A percentile compares a stretch with the other conserved stretches of the same genome.
Conservation (phyloP, 2,888 invertebrate species). For the Latrodectus hesperus region DNA sequence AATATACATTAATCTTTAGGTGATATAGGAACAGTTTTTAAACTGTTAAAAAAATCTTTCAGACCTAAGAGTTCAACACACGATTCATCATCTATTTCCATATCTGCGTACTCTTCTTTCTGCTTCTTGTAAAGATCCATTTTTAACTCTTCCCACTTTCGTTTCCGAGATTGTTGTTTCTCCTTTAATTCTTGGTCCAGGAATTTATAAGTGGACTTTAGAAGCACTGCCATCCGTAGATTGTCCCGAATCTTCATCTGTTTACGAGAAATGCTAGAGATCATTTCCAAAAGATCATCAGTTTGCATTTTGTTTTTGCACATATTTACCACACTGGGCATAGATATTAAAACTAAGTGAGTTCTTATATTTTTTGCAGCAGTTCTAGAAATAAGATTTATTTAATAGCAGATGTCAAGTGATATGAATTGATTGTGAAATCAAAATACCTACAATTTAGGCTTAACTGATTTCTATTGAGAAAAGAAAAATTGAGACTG, state of each 20-base stretch:
- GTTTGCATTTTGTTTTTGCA: conserved; percentile 41
- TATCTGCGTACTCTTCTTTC: neutral
- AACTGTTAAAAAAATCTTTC: conserved; percentile 52
- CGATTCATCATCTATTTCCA: conserved; percentile 36
- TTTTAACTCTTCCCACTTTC: conserved; percentile 62
- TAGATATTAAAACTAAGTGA: too few relatives aligned
- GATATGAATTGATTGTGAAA: too few relatives aligned
- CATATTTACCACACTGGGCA: conserved; percentile 4
- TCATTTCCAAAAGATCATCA: conserved; percentile 59
- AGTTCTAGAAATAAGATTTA: too few relatives aligned
- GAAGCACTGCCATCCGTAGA: conserved; percentile 43
- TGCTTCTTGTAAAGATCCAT: neutral
- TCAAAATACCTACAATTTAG: too few relatives aligned
- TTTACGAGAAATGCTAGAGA: conserved; percentile 42
- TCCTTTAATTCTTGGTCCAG: conserved; percentile 46
- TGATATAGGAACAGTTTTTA: conserved; percentile 47
- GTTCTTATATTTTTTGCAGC: too few relatives aligned
- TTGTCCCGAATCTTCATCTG: conserved; percentile 36
- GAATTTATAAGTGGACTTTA: conserved; percentile 50
- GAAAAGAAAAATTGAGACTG: too few relatives aligned
- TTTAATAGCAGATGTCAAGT: too few relatives aligned
- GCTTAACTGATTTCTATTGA: too few relatives aligned
- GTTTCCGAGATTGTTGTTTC: conserved; percentile 61
- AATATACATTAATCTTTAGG: neutral
- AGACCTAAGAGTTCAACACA: conserved; percentile 40